phyloP scores from a whole-genome alignment of 35 echinoderm and acorn worm genomes.

The Strongylocentrotus purpuratus region DNA sequence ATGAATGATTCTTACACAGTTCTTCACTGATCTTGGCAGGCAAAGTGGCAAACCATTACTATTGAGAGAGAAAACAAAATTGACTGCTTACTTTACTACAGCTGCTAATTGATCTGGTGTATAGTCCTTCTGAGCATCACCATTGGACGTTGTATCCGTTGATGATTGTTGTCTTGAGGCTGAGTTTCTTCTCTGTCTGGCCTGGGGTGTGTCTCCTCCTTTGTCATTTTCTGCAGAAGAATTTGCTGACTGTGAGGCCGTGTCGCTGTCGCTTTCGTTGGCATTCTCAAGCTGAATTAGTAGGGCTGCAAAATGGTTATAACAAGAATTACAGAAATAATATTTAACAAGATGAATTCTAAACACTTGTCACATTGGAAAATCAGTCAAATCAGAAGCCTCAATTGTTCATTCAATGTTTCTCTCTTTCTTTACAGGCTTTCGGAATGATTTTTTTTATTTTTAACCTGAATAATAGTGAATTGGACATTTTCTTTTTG shows the following conservation, averaged over 20 bases:
- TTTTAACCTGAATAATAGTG: too few relatives aligned
- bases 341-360: too few relatives aligned
- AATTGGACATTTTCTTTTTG: too few relatives aligned
- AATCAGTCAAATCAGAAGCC: too few relatives aligned
- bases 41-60: too few relatives aligned
- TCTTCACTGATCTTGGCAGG: too few relatives aligned
- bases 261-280: conserved; percentile 47
- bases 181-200: conserved; percentile 53
- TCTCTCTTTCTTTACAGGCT: too few relatives aligned
- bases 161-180: conserved; percentile 49
- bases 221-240: conserved; percentile 10
- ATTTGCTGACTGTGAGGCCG: not conserved
- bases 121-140: conserved; percentile 62
- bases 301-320: not conserved
- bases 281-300: conserved; percentile 41
- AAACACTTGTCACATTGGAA: not conserved
- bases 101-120: conserved; percentile 77
- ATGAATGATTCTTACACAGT: too few relatives aligned
- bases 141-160: conserved; percentile 42
- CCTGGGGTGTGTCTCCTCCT: conserved; percentile 27
- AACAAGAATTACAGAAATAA: not conserved
- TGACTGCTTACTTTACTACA: conserved; percentile 70
- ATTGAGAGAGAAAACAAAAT: not conserved
- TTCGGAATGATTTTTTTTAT: too few relatives aligned
- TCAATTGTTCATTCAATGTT: too few relatives aligned